Conservation (phyloP, 2,797 vertebrate species). For the Anableps anableps region DNA sequence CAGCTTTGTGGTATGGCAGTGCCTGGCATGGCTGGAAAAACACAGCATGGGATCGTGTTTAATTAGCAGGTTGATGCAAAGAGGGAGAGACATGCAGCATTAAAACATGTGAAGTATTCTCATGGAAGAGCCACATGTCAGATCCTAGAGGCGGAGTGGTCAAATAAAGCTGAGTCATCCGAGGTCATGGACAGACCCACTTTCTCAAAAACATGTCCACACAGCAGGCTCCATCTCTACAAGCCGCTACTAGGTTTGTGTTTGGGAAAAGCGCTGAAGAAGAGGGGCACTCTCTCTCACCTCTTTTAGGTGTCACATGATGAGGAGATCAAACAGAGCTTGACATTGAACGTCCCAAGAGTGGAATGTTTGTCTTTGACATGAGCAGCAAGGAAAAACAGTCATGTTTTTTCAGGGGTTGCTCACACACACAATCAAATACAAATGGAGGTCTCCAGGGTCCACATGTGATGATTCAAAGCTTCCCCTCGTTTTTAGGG, state of each 20-base stretch:
- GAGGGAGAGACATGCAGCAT: conserved; percentile 46
- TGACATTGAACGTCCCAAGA: conserved; percentile 67
- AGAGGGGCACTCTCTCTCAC: conserved; percentile 13
- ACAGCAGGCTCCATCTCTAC: conserved; percentile 20
- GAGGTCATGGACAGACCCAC: conserved; percentile 67
- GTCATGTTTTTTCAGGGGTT: conserved; percentile 53
- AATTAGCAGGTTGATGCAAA: conserved; percentile 58
- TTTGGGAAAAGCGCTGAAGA: conserved; percentile 41
- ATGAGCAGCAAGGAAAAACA: conserved; percentile 57
- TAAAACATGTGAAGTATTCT: conserved; percentile 48
- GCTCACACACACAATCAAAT: conserved; percentile 19
- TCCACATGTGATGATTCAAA: conserved; percentile 57
- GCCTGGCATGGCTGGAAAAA: conserved; percentile 27
- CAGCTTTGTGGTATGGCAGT: conserved; percentile 23
- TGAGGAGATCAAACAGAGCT: conserved; percentile 64
- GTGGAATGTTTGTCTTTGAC: conserved; percentile 77
- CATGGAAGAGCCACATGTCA: conserved; percentile 35
- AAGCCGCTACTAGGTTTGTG: conserved; percentile 27
- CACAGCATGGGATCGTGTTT: conserved; percentile 24
- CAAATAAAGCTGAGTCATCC: conserved; percentile 66
- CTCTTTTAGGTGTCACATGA: conserved; percentile 70
- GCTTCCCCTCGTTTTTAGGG: conserved; percentile 43
- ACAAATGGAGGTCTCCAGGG: conserved; percentile 18
- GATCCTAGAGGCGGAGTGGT: conserved; percentile 43
- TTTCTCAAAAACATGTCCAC: conserved; percentile 57